Evolutionary conservation across 2,888 invertebrate genomes (phyloP).

Genomic region (Argynnis bischoffii): DNA sequence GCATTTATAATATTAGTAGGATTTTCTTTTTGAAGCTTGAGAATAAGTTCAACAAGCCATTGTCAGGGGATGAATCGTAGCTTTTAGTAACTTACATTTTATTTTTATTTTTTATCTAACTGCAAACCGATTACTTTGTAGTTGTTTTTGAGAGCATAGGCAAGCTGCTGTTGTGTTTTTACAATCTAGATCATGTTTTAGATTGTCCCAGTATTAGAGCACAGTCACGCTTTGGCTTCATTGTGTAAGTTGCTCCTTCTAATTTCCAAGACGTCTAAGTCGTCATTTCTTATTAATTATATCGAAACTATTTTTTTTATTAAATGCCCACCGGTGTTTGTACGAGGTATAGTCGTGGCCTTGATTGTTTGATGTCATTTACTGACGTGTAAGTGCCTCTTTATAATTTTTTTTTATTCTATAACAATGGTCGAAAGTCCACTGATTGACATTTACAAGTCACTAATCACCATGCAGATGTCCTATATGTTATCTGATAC

Average conservation of each 20-base stretch:
- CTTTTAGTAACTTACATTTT: slow-evolving; percentile 58
- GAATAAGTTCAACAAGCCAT: slow-evolving; percentile 50
- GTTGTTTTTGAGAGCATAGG: slow-evolving; percentile 70
- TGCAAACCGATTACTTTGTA: slow-evolving; percentile 73
- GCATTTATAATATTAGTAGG: no score
- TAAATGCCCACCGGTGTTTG: slow-evolving; percentile 46
- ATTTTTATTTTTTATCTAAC: slow-evolving; percentile 57
- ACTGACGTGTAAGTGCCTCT: slow-evolving; percentile 53
- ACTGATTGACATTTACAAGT: slow-evolving; percentile 68
- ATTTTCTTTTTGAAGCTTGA: slow-evolving; percentile 6
- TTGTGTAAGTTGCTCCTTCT: slow-evolving; percentile 67
- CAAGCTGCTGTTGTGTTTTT: slow-evolving; percentile 70
- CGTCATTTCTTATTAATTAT: slow-evolving; percentile 73
- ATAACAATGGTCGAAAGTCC: slow-evolving; percentile 54
- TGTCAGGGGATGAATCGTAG: slow-evolving; percentile 79
- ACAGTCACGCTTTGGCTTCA: slow-evolving; percentile 70
- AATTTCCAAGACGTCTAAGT: slow-evolving; percentile 67
- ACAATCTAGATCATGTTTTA: slow-evolving; percentile 77
- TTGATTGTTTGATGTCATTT: slow-evolving; percentile 54
- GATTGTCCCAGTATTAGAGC: slow-evolving; percentile 73
- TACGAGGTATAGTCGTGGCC: slow-evolving; percentile 48
- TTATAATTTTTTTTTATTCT: slow-evolving; percentile 46
- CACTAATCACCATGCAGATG: slow-evolving; percentile 68
- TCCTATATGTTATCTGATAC: slow-evolving; percentile 72
- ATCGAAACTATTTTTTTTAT: slow-evolving; percentile 58